These are phyloP conservation scores for Trissonchulus sp. DNA, from an alignment of 2,888 invertebrate species.

Conservation along the genomic window DNA sequence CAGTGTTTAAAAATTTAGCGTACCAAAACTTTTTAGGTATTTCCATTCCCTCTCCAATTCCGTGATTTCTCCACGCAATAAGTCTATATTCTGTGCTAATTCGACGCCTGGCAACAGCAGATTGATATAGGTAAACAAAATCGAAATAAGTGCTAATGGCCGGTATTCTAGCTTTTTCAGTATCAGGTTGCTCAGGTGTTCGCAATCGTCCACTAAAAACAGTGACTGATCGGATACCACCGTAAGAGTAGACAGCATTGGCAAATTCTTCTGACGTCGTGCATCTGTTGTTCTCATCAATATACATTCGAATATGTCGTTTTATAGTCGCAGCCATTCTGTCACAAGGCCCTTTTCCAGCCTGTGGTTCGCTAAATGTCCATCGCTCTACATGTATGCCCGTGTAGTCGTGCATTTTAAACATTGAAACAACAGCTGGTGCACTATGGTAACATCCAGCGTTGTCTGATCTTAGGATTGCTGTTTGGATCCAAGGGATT, in stretches of 20 bases:
- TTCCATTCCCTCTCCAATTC: no score
- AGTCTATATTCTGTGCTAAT: no score
- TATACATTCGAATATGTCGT: neutral
- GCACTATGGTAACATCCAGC: slow-evolving; percentile 18
- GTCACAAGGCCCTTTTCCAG: slow-evolving; percentile 8
- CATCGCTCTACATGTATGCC: neutral
- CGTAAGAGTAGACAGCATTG: neutral
- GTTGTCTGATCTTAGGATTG: slow-evolving; percentile 14
- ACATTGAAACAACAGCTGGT: neutral
- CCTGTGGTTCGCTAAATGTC: slow-evolving; percentile 6
- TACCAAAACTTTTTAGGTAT: no score
- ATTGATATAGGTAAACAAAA: neutral
- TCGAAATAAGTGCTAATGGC: neutral
- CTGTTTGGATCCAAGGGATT: neutral
- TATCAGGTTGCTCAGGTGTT: no score
- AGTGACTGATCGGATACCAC: neutral
- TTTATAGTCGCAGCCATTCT: neutral
- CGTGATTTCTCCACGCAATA: no score
- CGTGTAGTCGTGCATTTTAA: neutral
- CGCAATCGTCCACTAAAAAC: neutral
- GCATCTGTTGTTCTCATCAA: neutral
- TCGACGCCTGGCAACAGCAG: no score
- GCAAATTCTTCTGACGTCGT: neutral
- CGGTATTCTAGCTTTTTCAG: neutral
- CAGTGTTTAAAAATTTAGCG: no score